Evolutionary conservation across 2,797 vertebrate genomes (phyloP).

Genomic region (Hydrolagus colliei): DNA sequence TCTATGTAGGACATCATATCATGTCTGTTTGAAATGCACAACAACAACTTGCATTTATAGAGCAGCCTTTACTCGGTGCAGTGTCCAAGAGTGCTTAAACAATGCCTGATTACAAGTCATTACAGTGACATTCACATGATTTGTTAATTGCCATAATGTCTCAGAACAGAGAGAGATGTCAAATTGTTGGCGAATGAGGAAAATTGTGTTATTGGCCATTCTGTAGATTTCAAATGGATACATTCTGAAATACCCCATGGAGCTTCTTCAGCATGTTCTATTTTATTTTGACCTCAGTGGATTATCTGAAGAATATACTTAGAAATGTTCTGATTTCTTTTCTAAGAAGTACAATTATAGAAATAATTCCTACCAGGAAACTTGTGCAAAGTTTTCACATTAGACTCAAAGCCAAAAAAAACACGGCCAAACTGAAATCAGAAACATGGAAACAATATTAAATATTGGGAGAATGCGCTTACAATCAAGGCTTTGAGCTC

Average conservation of each 20-base stretch:
- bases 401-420: not conserved
- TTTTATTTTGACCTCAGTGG: not conserved
- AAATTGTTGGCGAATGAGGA: not conserved
- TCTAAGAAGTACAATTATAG: not conserved
- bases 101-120: not conserved
- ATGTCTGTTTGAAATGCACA: not conserved
- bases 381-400: not conserved
- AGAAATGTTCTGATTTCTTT: conserved; percentile 14
- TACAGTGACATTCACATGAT: not conserved
- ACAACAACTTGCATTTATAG: not conserved
- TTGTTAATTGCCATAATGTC: not conserved
- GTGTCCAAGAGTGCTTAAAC: not conserved
- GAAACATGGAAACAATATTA: not conserved
- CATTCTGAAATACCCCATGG: not conserved
- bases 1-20: not conserved
- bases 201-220: not conserved
- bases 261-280: conserved; percentile 1
- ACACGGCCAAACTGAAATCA: not conserved
- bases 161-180: not conserved
- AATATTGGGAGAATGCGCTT: not conserved
- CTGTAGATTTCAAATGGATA: not conserved
- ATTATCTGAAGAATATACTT: not conserved
- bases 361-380: not conserved
- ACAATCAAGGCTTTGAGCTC: no score
- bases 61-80: not conserved